Percentiles rank a stretch among this genome's conserved stretches.
Evolutionary conservation across 2,797 vertebrate species (phyloP).

Genomic region (Lepilemur ruficaudatus): DNA sequence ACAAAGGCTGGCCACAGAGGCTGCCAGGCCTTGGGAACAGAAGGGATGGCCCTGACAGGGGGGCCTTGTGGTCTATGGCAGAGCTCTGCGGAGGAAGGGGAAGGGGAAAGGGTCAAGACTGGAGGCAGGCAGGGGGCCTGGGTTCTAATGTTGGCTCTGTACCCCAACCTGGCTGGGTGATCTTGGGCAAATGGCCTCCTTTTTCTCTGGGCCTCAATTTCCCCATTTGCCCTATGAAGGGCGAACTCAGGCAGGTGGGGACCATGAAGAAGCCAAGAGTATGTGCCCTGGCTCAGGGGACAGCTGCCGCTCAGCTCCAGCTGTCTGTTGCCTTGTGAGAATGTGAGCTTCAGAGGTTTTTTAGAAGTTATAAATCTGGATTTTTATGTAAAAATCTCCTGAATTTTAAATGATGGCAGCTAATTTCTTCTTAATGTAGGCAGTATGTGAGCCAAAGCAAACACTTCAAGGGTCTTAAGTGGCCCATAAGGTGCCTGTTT

Average conservation of each 20-base stretch:
- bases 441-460: constrained; percentile 62
- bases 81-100: not conserved
- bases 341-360: constrained; percentile 8
- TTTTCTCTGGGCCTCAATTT: constrained; percentile 1
- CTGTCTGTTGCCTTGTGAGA: constrained; percentile 1
- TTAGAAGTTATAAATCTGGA: constrained; percentile 65
- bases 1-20: constrained; percentile 33
- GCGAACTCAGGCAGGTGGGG: not conserved
- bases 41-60: not conserved
- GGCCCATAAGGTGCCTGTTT: constrained; percentile 56
- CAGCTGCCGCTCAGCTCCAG: not conserved
- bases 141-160: not conserved
- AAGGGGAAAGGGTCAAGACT: not conserved
- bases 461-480: constrained; percentile 60
- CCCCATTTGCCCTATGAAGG: not conserved
- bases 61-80: not conserved
- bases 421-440: constrained; percentile 65
- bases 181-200: not conserved
- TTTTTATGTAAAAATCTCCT: constrained; percentile 61
- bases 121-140: not conserved
- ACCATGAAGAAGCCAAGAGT: not conserved
- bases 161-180: not conserved
- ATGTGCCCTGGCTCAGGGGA: not conserved
- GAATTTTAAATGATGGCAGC: constrained; percentile 65
- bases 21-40: not conserved